Conservation (phyloP, 2,113 vertebrate species). For the Furnarius figulus region DNA sequence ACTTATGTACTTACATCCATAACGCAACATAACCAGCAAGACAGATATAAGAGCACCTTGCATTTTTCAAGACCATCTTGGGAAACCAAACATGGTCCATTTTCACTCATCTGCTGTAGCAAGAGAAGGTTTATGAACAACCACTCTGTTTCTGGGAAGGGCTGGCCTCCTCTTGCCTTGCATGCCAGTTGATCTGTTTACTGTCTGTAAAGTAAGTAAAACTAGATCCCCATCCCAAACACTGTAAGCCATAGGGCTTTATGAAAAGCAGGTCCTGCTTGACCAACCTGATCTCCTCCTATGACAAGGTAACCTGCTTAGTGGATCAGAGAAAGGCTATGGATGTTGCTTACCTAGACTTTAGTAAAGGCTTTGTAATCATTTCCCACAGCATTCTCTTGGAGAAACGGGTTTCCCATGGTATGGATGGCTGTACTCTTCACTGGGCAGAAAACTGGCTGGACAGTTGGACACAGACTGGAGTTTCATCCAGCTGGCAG, state of each 20-base stretch:
- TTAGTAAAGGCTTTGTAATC: background rate
- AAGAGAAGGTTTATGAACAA: background rate
- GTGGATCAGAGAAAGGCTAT: background rate
- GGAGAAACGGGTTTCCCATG: background rate
- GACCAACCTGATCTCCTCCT: background rate
- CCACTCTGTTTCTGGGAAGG: background rate
- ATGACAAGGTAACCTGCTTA: background rate
- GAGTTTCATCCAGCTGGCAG: background rate
- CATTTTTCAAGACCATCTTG: background rate
- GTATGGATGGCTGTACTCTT: background rate
- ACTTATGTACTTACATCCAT: background rate
- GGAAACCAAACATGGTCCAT: background rate
- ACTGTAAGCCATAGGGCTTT: background rate
- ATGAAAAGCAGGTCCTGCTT: background rate
- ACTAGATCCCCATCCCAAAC: background rate
- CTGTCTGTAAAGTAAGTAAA: background rate
- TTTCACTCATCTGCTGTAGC: background rate
- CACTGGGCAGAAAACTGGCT: background rate
- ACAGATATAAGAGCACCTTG: background rate
- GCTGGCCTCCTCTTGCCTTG: background rate
- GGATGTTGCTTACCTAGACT: background rate
- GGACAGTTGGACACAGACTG: background rate
- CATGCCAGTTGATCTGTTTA: background rate
- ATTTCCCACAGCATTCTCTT: background rate
- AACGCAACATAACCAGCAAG: background rate